A percentile compares a stretch with the other conserved stretches of the same genome.
phyloP scores from a whole-genome alignment of 2,113 vertebrate genomes.

The Chunga burmeisteri region DNA sequence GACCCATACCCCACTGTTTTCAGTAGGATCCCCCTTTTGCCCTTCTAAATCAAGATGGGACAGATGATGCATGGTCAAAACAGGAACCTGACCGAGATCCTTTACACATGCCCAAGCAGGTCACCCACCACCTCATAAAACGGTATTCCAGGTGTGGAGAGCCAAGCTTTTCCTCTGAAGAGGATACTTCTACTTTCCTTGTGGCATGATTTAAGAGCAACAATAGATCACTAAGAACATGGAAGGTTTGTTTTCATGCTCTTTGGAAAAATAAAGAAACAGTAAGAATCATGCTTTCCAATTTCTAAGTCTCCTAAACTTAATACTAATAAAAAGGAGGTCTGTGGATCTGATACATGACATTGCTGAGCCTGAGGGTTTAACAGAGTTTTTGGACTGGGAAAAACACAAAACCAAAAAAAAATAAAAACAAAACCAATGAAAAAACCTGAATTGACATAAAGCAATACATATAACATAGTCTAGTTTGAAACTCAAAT shows the following conservation, averaged over 20 bases:
- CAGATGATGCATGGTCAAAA: background rate
- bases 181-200: background rate
- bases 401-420: background rate
- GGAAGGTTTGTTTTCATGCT: background rate
- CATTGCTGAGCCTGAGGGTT: background rate
- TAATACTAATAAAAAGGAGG: background rate
- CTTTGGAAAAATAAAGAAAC: background rate
- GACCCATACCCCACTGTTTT: background rate
- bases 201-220: conserved; percentile 5
- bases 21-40: background rate
- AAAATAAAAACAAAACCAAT: background rate
- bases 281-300: background rate
- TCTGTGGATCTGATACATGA: background rate
- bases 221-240: background rate
- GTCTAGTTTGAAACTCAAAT: background rate
- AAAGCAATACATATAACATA: background rate
- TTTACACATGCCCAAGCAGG: background rate
- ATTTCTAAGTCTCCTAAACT: background rate
- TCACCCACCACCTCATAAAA: background rate
- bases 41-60: background rate
- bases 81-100: background rate
- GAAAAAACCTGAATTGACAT: background rate
- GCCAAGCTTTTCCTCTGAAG: background rate
- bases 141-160: background rate
- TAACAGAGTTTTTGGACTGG: background rate